These are phyloP conservation scores for Coregonus clupeaformis DNA, from an alignment of 2,113 vertebrate genomes.

Conservation along the genomic window DNA sequence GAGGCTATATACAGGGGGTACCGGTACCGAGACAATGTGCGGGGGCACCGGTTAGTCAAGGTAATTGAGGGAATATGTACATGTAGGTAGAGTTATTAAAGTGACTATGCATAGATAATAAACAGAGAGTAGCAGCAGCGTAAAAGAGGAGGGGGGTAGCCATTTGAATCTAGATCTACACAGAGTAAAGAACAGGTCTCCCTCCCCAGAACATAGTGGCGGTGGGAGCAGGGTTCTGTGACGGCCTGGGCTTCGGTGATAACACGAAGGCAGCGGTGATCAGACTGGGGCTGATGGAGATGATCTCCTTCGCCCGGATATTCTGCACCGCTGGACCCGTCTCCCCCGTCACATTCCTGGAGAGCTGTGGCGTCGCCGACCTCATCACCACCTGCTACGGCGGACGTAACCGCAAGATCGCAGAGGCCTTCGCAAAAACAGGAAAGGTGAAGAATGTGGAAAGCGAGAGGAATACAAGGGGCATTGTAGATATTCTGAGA, in stretches of 20 bases:
- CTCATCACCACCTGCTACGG: constrained; percentile 98
- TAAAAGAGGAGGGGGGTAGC: no score
- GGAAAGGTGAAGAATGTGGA: constrained; percentile 78
- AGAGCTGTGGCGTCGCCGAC: constrained; percentile 94
- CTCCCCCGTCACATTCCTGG: constrained; percentile 85
- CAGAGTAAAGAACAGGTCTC: neutral
- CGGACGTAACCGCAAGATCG: constrained; percentile 91
- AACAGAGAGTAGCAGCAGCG: no score
- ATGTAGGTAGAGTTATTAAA: no score
- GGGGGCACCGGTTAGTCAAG: no score
- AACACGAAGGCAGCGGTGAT: constrained; percentile 97
- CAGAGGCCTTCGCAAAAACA: constrained; percentile 87
- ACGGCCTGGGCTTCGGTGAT: constrained; percentile 91
- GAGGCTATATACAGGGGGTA: no score
- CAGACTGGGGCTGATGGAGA: constrained; percentile 95
- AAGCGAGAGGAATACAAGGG: no score
- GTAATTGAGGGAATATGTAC: no score
- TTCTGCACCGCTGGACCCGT: constrained; percentile 84
- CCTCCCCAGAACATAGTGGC: constrained; percentile 88
- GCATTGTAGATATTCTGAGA: no score
- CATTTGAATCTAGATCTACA: neutral
- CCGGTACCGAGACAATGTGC: no score
- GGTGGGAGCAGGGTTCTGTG: constrained; percentile 93
- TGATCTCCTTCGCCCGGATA: constrained; percentile 87
- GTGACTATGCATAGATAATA: no score